phyloP scores from a whole-genome alignment of 1,140 invertebrate species.

The Monomorium pharaonis region DNA sequence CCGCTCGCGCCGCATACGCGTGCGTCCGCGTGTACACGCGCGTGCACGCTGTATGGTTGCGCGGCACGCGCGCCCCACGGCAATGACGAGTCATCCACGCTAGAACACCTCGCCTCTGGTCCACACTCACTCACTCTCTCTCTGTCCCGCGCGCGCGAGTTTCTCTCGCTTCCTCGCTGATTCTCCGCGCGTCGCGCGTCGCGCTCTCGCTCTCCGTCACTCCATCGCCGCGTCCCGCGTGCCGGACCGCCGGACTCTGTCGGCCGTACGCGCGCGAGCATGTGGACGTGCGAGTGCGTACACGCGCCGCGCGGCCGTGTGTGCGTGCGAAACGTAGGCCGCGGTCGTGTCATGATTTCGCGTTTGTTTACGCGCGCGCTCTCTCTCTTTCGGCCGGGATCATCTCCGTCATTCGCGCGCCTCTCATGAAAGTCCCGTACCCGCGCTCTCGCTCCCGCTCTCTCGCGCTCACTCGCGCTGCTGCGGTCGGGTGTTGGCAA shows the following conservation, averaged over 20 bases:
- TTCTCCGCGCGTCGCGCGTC: constrained; percentile 55
- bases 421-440: constrained; percentile 55
- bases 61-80: constrained; percentile 84
- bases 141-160: constrained; percentile 54
- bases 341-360: constrained; percentile 82
- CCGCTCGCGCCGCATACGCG: constrained; percentile 63
- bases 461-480: constrained; percentile 58
- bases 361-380: constrained; percentile 83
- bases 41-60: constrained; percentile 68
- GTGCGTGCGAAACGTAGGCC: constrained; percentile 70
- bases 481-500: constrained; percentile 84
- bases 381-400: constrained; percentile 51
- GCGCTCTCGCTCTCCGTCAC: constrained; percentile 48
- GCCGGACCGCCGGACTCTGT: constrained; percentile 30
- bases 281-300: constrained; percentile 65
- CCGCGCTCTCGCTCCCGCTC: constrained; percentile 18
- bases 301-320: constrained; percentile 63
- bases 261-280: constrained; percentile 50
- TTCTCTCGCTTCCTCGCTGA: constrained; percentile 63
- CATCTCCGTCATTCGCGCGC: constrained; percentile 57
- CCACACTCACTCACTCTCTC: constrained; percentile 34
- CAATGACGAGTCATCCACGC: constrained; percentile 85
- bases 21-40: constrained; percentile 55
- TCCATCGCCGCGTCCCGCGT: constrained; percentile 41
- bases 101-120: constrained; percentile 82